Base-by-base conservation (phyloP, 2,113 vertebrate species). In the Copsychus sechellarum region DNA sequence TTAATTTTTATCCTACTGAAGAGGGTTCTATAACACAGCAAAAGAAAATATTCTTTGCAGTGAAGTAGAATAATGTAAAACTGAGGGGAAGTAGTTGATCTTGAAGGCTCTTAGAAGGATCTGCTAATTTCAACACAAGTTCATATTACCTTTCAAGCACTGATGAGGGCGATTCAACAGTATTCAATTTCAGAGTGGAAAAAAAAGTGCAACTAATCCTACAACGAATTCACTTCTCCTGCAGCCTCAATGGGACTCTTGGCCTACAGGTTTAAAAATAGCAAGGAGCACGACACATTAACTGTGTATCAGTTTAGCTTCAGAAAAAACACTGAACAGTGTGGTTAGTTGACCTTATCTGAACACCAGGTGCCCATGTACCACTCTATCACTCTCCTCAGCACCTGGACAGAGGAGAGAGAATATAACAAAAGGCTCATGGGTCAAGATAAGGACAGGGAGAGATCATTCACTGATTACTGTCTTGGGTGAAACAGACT, bases 301-400 rank as follows among this genome's bases (percentile, higher is more conserved):
- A 38, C 18, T 42, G 48, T 42, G 1, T 51, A 54, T 18, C 31
- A 80, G 20, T 28, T 81, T 69, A 65, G 69, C 25, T 81, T 62
- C 48, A 83, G 71, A 77, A 73, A 51, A 69, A 90, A 26, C 33
- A 36, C 15, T 31, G 31, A 56, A 71, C 0, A 0, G 1, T 40
- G 45, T 31, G 40, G 33, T 69, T 45, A 24, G 19, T 18, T 64
- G 65, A 45, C 38, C 43, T 34, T 28, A 10, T 40, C 33, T 78
- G 65, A 48, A 50, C 5, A 14, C 28, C 58, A 87, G 40, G 34
- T n/a, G 45, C 16, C 43, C 51, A 65, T 29, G 47, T 26, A 16
- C 56, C 0, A 0, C 14, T 62, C 17, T n/a, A 5, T 47, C 33
- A 10, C 61, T 65, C 26, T 66, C 38, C 14, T 51, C 0, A 0